These are phyloP conservation scores for Pocota personata DNA, from an alignment of 2,888 invertebrate species.

Conservation along the genomic window DNA sequence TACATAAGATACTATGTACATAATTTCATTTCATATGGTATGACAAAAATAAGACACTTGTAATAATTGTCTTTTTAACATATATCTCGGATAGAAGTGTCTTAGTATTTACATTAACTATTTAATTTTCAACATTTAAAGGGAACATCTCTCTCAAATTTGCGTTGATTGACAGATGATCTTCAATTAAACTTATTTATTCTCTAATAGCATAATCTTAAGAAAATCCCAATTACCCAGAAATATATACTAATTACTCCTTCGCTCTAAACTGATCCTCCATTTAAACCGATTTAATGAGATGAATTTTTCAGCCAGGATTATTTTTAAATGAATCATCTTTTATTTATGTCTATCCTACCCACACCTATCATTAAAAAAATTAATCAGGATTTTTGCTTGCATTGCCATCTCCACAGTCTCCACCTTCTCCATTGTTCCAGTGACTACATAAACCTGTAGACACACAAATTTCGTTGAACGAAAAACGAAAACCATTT, in stretches of 20 bases:
- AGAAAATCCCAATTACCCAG: not conserved
- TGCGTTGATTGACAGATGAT: not conserved
- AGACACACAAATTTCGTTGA: not conserved
- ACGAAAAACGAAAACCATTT: not conserved
- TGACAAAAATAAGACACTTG: too few species aligned
- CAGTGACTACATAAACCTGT: not conserved
- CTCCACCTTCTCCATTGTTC: not conserved
- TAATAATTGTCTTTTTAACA: too few species aligned
- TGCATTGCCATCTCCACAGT: not conserved
- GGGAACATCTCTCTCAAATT: not conserved
- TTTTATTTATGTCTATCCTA: too few species aligned
- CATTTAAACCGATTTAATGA: not conserved
- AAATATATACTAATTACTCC: not conserved
- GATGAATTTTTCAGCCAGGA: not conserved
- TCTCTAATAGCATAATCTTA: not conserved
- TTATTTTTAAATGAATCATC: constrained; percentile 10
- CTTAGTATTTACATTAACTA: too few species aligned
- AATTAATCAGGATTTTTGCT: constrained; percentile 7
- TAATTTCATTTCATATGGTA: too few species aligned
- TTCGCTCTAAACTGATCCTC: not conserved
- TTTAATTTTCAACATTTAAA: not conserved
- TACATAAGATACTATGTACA: too few species aligned
- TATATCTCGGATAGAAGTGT: too few species aligned
- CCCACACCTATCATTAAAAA: constrained; percentile 14
- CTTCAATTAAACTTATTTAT: not conserved